Base-by-base conservation (phyloP, 2,797 vertebrate genomes). In the Peromyscus eremicus region DNA sequence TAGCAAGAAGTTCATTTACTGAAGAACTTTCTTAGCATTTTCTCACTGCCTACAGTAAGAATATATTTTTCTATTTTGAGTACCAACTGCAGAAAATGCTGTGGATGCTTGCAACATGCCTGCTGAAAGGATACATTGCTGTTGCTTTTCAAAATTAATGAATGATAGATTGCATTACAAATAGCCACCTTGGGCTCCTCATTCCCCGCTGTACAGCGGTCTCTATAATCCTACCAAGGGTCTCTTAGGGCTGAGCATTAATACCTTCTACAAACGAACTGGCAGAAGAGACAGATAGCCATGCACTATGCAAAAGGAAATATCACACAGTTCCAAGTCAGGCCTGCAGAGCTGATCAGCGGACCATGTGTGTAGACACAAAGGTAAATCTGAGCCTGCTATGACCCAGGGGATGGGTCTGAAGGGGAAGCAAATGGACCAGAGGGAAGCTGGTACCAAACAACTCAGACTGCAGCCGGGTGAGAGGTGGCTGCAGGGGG, bases 61-160 rank as follows among this genome's bases (percentile, higher is more conserved):
- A 84, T 68, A 57, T 34, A 70, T 60, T 66, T 89, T 49, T 40
- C 49, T 89, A 49, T 86, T 77, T 75, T 37, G 46, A 23, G 11
- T 52, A 40, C 14, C 32, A 23, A 55, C 70, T 92, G 27, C 14
- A 96, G 66, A 75, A 73, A 75, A 80, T 57, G 19, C 46, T 89
- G 4, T 32, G 79, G 79, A 76, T 52, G 13, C 3, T 7, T 68
- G 14, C 37, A 75, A 68, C 71, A 43, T 2, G 8, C 7, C 23
- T 46, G 13, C 25, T 70, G 9, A 92, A 40, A 40, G 29, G 62
- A 60, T 70, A 43, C 23, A 43, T 62, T 70, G 60, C 11, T 46
- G 60, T 12, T 68, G 32, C 46, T 81, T 92, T 94, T n/a, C 62
- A 92, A 89, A 89, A 32, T 46, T 1, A 49, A 40, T 40, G 82